phyloP scores from a whole-genome alignment of 2,113 vertebrate species.

The Chunga burmeisteri region DNA sequence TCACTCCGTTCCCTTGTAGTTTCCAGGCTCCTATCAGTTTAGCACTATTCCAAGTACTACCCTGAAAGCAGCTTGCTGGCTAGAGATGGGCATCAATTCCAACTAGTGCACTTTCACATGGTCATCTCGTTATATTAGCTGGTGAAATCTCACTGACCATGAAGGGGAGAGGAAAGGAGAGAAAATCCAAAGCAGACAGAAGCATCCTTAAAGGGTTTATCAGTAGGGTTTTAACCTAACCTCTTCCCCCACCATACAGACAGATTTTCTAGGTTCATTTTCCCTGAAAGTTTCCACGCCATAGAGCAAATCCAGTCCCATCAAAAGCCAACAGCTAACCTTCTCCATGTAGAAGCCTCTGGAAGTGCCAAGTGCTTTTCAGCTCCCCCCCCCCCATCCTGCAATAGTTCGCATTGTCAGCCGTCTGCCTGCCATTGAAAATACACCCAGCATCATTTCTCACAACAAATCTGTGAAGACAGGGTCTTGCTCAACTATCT shows the following conservation, averaged over 20 bases:
- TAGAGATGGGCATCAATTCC: background rate
- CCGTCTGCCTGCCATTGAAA: background rate
- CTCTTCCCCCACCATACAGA: background rate
- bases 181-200: background rate
- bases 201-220: background rate
- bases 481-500: constrained; percentile 3
- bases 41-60: background rate
- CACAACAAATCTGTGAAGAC: background rate
- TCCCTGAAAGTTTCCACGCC: background rate
- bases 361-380: background rate
- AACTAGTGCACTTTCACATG: background rate
- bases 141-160: background rate
- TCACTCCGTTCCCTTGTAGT: background rate
- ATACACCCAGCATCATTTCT: background rate
- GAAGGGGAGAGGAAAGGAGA: background rate
- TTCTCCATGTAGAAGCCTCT: background rate
- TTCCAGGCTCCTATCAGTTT: background rate
- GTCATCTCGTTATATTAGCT: background rate
- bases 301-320: background rate
- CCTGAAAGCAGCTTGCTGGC: background rate
- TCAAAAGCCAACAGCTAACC: background rate
- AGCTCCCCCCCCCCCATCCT: background rate
- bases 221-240: background rate
- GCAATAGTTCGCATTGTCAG: background rate
- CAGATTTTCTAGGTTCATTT: background rate